These are phyloP conservation scores for Eugnorisma glareosa DNA, from an alignment of 2,888 invertebrate species.

Conservation along the genomic window DNA sequence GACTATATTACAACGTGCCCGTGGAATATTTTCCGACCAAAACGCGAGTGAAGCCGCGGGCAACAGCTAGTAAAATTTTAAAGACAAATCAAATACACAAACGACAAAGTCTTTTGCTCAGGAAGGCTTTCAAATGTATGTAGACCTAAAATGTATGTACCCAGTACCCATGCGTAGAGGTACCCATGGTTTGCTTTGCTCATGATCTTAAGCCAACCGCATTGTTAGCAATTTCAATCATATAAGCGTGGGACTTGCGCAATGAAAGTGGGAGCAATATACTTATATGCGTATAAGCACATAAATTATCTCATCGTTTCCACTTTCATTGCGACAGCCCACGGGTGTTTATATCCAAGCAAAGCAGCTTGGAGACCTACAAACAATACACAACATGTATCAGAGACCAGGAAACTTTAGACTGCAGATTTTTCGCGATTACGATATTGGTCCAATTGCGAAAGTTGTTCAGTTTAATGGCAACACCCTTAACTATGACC, in stretches of 20 bases:
- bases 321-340: neutral
- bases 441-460: no score
- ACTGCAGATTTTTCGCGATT: no score
- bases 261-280: neutral
- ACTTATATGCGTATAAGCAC: neutral
- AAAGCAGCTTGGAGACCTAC: no score
- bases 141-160: neutral
- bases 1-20: no score
- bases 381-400: no score
- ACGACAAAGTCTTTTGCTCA: neutral
- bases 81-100: neutral
- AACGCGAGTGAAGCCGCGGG: no score
- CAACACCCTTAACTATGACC: no score
- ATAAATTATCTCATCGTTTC: neutral
- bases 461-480: no score
- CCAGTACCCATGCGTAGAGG: neutral
- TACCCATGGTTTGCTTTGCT: neutral
- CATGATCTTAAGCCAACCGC: neutral
- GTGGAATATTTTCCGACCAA: no score
- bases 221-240: slow-evolving; percentile 11
- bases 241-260: slow-evolving; percentile 1
- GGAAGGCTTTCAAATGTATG: neutral
- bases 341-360: neutral
- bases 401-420: no score
- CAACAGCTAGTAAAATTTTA: no score